Evolutionary conservation across 2,888 invertebrate species (phyloP).

Genomic region (Drosophila leonis): DNA sequence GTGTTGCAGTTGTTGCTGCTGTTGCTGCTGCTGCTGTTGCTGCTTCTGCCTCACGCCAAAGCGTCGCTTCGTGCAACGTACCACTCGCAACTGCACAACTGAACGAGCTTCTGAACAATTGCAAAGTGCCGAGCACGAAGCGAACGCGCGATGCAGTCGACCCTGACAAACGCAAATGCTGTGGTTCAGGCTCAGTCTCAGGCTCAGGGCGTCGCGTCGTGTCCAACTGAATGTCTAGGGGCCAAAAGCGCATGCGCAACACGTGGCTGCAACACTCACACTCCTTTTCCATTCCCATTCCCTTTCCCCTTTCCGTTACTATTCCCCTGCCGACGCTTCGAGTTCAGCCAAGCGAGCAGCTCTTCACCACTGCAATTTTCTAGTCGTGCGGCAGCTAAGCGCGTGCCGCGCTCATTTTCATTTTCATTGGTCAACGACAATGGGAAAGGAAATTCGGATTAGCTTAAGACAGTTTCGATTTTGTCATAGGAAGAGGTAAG

Average conservation of each 20-base stretch:
- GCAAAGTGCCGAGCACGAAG: constrained; percentile 72
- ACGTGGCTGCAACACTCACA: constrained; percentile 74
- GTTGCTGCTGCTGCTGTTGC: constrained; percentile 22
- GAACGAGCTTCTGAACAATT: constrained; percentile 61
- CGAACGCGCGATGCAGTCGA: constrained; percentile 71
- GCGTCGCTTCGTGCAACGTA: constrained; percentile 56
- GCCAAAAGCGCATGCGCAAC: constrained; percentile 83
- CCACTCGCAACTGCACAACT: constrained; percentile 52
- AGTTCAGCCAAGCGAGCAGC: constrained; percentile 61
- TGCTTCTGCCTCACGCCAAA: constrained; percentile 49
- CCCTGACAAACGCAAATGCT: constrained; percentile 75
- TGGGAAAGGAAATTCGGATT: constrained; percentile 39
- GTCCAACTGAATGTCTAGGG: constrained; percentile 61
- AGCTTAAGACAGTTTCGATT: constrained; percentile 4
- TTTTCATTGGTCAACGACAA: constrained; percentile 62
- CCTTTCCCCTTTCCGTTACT: constrained; percentile 17
- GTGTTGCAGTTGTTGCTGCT: constrained; percentile 61
- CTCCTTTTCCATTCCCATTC: constrained; percentile 28
- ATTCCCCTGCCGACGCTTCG: constrained; percentile 13
- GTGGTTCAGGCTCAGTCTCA: constrained; percentile 40
- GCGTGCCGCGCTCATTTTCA: constrained; percentile 81
- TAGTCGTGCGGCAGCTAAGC: constrained; percentile 74
- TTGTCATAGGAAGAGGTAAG: constrained; percentile 19
- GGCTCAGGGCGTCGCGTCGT: constrained; percentile 69
- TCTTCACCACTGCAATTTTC: constrained; percentile 71